These are phyloP conservation scores for Echinarachnius parma DNA, from an alignment of 53 echinoderm and acorn worm genomes.

Conservation along the genomic window DNA sequence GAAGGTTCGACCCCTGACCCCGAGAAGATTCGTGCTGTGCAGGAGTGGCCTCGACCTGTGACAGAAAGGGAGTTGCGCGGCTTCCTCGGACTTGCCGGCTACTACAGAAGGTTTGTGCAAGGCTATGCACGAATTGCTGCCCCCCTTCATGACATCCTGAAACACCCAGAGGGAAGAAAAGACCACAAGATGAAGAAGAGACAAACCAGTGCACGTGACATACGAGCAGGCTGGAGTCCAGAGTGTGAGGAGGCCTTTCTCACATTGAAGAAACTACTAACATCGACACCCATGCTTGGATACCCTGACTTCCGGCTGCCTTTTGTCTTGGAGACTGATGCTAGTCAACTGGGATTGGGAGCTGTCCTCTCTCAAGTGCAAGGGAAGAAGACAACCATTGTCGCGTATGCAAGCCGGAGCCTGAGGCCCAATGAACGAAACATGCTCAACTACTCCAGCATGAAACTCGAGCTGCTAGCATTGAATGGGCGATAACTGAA, in stretches of 20 bases:
- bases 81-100: constrained; percentile 39
- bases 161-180: not conserved
- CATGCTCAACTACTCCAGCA: constrained; percentile 54
- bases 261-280: constrained; percentile 26
- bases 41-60: constrained; percentile 23
- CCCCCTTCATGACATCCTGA: constrained; percentile 36
- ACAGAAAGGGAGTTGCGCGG: constrained; percentile 25
- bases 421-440: constrained; percentile 30
- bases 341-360: constrained; percentile 42
- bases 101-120: constrained; percentile 38
- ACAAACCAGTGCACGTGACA: not conserved
- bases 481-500: constrained; percentile 41
- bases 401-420: constrained; percentile 48
- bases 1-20: constrained; percentile 28
- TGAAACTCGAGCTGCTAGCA: constrained; percentile 41
- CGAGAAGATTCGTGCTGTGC: constrained; percentile 33
- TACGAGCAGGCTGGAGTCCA: not conserved
- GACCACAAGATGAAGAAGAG: not conserved
- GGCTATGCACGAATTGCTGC: constrained; percentile 44
- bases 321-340: constrained; percentile 45
- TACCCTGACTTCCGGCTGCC: constrained; percentile 50
- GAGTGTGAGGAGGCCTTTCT: constrained; percentile 25
- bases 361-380: constrained; percentile 38
- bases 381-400: constrained; percentile 21
- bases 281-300: constrained; percentile 48